Percentiles rank a stretch among this genome's conserved stretches.
Conservation (phyloP, 2,113 vertebrate species). For the Lagopus muta region DNA sequence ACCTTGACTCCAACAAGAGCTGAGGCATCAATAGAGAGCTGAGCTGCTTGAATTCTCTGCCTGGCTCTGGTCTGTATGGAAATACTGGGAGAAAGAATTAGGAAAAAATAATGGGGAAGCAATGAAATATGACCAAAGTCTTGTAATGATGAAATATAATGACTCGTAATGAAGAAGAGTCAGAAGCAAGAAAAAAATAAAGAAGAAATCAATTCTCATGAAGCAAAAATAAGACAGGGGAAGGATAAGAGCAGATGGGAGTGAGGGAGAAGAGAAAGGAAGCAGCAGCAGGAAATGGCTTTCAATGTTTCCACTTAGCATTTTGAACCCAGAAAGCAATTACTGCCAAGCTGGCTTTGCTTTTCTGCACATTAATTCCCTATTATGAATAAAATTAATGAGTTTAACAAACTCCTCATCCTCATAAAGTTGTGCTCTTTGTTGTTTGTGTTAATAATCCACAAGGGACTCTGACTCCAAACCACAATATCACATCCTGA, state of each 20-base stretch:
- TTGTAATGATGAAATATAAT: constrained; percentile 55
- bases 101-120: constrained; percentile 6
- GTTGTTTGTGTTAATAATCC: constrained; percentile 64
- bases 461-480: neutral
- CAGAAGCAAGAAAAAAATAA: neutral
- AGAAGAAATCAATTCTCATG: neutral
- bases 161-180: constrained; percentile 33
- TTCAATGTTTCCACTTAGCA: neutral
- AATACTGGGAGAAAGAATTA: neutral
- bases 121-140: constrained; percentile 29
- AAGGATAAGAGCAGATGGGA: neutral
- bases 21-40: neutral
- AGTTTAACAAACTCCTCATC: constrained; percentile 66
- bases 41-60: neutral
- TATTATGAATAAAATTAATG: constrained; percentile 77
- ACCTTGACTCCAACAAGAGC: neutral
- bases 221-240: neutral
- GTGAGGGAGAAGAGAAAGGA: neutral
- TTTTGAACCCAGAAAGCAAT: constrained; percentile 66
- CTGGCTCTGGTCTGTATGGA: neutral
- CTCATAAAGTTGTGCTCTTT: constrained; percentile 66
- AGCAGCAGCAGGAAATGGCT: constrained; percentile 18
- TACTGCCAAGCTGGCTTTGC: constrained; percentile 24
- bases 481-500: neutral
- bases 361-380: constrained; percentile 72